Percentiles rank a stretch among this genome's conserved stretches.
Conservation (phyloP, 2,888 invertebrate genomes). For the Sphinx pinastri region DNA sequence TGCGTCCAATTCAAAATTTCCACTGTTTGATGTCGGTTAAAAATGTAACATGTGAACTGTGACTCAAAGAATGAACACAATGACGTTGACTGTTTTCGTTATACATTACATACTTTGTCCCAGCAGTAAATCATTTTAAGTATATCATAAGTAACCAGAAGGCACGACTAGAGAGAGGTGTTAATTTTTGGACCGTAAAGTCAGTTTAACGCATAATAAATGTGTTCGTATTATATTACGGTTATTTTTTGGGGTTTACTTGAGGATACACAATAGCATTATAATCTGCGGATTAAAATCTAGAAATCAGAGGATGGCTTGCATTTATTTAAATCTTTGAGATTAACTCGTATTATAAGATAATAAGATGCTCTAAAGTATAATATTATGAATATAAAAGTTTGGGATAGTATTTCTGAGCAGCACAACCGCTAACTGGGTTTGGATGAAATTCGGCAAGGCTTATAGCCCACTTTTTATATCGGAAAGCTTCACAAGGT, state of each 20-base stretch:
- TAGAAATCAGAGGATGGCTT: background rate
- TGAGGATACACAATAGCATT: constrained; percentile 46
- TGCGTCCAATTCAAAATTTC: no score
- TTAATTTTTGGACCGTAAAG: constrained; percentile 25
- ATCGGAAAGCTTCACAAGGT: no score
- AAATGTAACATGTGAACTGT: background rate
- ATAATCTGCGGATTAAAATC: background rate
- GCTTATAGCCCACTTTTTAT: no score
- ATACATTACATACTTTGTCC: constrained; percentile 5
- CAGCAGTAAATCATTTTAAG: constrained; percentile 10
- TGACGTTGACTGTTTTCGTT: background rate
- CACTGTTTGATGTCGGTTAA: background rate
- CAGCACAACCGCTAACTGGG: no score
- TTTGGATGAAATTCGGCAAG: no score
- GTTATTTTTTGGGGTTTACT: constrained; percentile 53
- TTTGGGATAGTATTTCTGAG: no score
- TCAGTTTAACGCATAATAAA: constrained; percentile 53
- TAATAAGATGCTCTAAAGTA: background rate
- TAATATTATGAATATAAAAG: no score
- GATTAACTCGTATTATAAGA: background rate
- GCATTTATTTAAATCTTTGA: constrained; percentile 3
- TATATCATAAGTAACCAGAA: constrained; percentile 17
- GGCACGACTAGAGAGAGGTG: constrained; percentile 1
- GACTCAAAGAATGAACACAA: constrained; percentile 4
- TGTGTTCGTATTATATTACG: constrained; percentile 53